phyloP scores from a whole-genome alignment of 2,888 invertebrate genomes.

The Apeira syringaria region DNA sequence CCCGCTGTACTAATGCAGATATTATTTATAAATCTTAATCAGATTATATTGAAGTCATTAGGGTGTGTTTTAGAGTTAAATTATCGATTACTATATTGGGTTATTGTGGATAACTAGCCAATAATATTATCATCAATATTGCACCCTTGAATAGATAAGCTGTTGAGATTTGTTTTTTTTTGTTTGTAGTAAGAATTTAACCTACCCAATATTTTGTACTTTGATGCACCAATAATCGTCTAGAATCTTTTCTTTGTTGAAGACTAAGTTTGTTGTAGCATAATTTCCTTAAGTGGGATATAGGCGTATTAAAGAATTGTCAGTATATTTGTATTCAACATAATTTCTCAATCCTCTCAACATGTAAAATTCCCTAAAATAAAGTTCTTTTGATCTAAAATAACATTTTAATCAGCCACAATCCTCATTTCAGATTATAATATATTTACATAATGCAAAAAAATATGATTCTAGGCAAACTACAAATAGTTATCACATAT shows the following conservation, averaged over 20 bases:
- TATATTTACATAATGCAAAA: too few relatives aligned
- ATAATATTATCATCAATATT: slow-evolving; percentile 49
- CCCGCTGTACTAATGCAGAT: slow-evolving; percentile 32
- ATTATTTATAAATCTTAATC: slow-evolving; percentile 33
- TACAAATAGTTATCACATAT: neutral
- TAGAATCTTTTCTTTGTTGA: slow-evolving; percentile 64
- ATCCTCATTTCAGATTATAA: neutral
- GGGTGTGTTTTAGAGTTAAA: slow-evolving; percentile 47
- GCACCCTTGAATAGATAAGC: slow-evolving; percentile 59
- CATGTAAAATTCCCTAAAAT: slow-evolving; percentile 82
- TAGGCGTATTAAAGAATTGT: slow-evolving; percentile 75
- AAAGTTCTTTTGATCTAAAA: slow-evolving; percentile 83
- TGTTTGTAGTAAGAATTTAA: slow-evolving; percentile 50
- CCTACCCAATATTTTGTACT: slow-evolving; percentile 53
- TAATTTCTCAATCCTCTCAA: slow-evolving; percentile 79
- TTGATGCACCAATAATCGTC: slow-evolving; percentile 64
- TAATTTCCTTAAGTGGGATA: slow-evolving; percentile 73
- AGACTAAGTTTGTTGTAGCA: slow-evolving; percentile 70
- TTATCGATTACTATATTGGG: slow-evolving; percentile 31
- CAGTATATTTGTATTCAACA: slow-evolving; percentile 77
- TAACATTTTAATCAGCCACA: slow-evolving; percentile 15
- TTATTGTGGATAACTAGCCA: slow-evolving; percentile 55
- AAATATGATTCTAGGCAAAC: too few relatives aligned
- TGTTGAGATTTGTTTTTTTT: slow-evolving; percentile 62
- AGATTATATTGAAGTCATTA: slow-evolving; percentile 44